phyloP scores from a whole-genome alignment of 1,140 invertebrate species.

The Leucophenga varia region DNA sequence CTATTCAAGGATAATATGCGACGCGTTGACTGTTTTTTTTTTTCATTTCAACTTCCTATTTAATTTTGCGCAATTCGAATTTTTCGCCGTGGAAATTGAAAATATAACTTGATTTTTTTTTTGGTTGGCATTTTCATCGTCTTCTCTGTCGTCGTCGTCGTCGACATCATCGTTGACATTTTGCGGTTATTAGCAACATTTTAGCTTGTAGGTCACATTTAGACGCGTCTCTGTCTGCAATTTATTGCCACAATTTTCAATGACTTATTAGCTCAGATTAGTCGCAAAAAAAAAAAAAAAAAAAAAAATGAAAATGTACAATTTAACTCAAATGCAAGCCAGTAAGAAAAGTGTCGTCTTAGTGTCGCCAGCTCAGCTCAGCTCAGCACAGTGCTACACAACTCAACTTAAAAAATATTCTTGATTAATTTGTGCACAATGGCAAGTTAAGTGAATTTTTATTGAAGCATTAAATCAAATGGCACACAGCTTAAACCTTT shows the following conservation, averaged over 20 bases:
- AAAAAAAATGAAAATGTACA: no score
- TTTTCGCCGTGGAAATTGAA: slow-evolving; percentile 19
- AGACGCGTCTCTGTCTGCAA: neutral
- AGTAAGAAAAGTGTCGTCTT: no score
- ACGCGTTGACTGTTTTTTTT: neutral
- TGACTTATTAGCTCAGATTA: slow-evolving; percentile 41
- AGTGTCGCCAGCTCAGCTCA: no score
- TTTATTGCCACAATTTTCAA: slow-evolving; percentile 28
- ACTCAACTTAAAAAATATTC: no score
- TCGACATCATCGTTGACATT: slow-evolving; percentile 16
- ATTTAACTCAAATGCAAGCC: no score
- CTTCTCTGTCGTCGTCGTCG: slow-evolving; percentile 4
- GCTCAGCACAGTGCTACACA: no score
- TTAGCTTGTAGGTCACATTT: neutral
- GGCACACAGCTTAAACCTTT: no score
- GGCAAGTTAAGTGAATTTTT: slow-evolving; percentile 42
- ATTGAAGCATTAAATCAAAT: slow-evolving; percentile 42
- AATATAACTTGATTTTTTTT: slow-evolving; percentile 34
- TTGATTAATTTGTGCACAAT: slow-evolving; percentile 36
- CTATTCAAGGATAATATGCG: no score
- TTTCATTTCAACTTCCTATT: neutral
- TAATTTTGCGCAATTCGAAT: neutral
- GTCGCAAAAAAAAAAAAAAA: slow-evolving; percentile 19
- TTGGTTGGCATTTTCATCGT: slow-evolving; percentile 20
- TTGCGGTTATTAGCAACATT: slow-evolving; percentile 35